Evolutionary conservation across 2,888 invertebrate species (phyloP).

Genomic region (Bellardia pandia): DNA sequence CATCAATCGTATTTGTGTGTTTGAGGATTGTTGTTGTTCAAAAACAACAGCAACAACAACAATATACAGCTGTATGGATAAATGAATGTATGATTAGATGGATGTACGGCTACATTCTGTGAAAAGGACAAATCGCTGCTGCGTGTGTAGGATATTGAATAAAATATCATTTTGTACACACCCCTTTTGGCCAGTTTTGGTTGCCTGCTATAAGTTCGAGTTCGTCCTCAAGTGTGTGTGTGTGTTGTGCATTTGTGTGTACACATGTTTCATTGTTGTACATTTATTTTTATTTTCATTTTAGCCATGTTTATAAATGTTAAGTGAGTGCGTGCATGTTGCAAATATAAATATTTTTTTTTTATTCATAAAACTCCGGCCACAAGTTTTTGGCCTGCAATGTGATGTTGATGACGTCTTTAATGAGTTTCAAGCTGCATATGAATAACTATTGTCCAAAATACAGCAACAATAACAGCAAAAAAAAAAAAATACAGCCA

Average conservation of each 20-base stretch:
- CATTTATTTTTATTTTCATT: conserved; percentile 10
- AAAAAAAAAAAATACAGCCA: neutral
- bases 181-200: conserved; percentile 75
- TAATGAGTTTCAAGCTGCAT: conserved; percentile 66
- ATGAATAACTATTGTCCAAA: neutral
- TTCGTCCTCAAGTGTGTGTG: neutral
- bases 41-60: conserved; percentile 9
- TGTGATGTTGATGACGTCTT: conserved; percentile 69
- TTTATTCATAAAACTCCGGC: conserved; percentile 11
- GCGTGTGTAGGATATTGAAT: conserved; percentile 81
- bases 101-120: conserved; percentile 61
- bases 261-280: conserved; percentile 44
- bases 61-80: conserved; percentile 37
- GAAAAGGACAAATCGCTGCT: conserved; percentile 79
- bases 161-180: conserved; percentile 83
- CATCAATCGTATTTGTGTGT: conserved; percentile 82
- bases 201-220: neutral
- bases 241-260: neutral
- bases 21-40: conserved; percentile 62
- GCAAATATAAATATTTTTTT: conserved; percentile 62
- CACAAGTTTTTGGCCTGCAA: conserved; percentile 43
- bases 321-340: conserved; percentile 73
- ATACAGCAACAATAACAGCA: neutral
- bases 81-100: conserved; percentile 5
- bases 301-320: conserved; percentile 63